Base-by-base conservation (phyloP, 1,140 invertebrate species). In the Parapsyche elsis region DNA sequence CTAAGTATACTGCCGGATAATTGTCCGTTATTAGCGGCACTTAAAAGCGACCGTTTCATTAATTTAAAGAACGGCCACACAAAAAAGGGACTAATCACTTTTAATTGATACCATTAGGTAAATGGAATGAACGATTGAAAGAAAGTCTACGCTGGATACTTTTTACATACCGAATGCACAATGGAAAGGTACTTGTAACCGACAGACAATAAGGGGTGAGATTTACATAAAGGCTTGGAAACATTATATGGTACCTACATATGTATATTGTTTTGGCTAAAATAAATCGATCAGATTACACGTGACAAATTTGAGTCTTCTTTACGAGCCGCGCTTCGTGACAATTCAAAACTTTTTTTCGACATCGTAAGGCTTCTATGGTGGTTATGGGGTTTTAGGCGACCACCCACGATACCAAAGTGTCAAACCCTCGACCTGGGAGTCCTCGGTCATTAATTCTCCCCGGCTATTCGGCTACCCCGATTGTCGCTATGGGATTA, bases 231-330 rank as follows among this genome's bases (percentile, higher is more conserved):
- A 1, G 30, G 30, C 30, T 38, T 1, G 7, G 7, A 38, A 38
- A 4, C 7, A 7, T 38, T 38, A 38, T 38, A 7, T n/a, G n/a
- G n/a, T n/a, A n/a, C n/a, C n/a, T n/a, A n/a, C n/a, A n/a, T n/a
- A n/a, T n/a, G 7, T 38, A 38, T 38, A 38, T 38, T 38, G 30
- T 38, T 38, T 61, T 21, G 21, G 57, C 21, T 53, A 64, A 71
- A 49, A 81, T 81, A 79, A 76, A 81, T 81, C 80, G 80, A 79
- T 81, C 80, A 61, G 76, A 79, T 79, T 81, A 76, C 71, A 79
- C 78, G 71, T 61, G 81, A 79, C 81, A 80, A 82, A 79, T 82
- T 79, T 71, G 64, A 82, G 64, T 61, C 70, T 46, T 45, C 44
- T 78, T 78, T 78, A 78, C 19, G n/a, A 24, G 9, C 59, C 26